Evolutionary conservation across 2,888 invertebrate genomes (phyloP).

Genomic region (Parnassius orleans): DNA sequence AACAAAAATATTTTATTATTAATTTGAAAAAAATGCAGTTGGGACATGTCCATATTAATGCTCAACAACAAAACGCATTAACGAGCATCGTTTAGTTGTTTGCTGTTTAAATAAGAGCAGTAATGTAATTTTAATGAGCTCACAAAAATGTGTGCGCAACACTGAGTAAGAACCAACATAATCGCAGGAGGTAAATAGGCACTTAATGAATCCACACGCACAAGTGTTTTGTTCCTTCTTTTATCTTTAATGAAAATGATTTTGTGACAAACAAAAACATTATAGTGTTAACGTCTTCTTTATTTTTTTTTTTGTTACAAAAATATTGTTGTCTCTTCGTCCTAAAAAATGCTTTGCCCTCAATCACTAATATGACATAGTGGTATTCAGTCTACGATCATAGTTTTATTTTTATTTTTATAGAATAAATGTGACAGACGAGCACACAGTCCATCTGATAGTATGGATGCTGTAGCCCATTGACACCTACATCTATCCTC

Average conservation of each 20-base stretch:
- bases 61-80: constrained; percentile 66
- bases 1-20: constrained; percentile 11
- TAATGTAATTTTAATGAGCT: constrained; percentile 79
- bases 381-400: too few relatives aligned
- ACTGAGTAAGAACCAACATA: constrained; percentile 36
- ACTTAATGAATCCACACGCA: constrained; percentile 23
- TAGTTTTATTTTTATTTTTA: too few relatives aligned
- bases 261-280: constrained; percentile 25
- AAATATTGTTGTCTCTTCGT: too few relatives aligned
- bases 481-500: too few relatives aligned
- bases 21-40: constrained; percentile 28
- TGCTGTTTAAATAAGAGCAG: constrained; percentile 76
- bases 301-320: too few relatives aligned
- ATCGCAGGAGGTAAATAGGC: constrained; percentile 21
- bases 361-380: too few relatives aligned
- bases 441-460: too few relatives aligned
- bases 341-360: too few relatives aligned
- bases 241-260: constrained; percentile 23
- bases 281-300: constrained; percentile 16
- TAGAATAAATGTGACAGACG: too few relatives aligned
- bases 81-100: constrained; percentile 75
- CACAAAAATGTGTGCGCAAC: constrained; percentile 68
- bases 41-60: constrained; percentile 67
- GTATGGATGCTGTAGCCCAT: too few relatives aligned
- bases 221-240: constrained; percentile 20